Evolutionary conservation across 1,140 invertebrate species (phyloP).

Genomic region (Tetramorium parvispinum): DNA sequence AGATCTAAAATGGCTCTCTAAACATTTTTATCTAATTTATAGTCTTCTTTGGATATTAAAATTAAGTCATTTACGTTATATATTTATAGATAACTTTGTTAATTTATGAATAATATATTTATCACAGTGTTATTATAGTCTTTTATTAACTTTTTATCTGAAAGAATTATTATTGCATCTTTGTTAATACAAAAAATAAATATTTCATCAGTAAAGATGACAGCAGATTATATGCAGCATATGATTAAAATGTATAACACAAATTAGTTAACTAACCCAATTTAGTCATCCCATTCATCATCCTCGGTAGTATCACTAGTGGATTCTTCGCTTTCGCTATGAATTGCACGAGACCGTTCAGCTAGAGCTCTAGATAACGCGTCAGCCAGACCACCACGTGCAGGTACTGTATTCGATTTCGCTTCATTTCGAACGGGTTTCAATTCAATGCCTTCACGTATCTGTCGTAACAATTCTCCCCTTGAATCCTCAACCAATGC

Average conservation of each 20-base stretch:
- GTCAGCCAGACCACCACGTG: conserved; percentile 89
- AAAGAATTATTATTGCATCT: conserved; percentile 38
- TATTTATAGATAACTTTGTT: conserved; percentile 66
- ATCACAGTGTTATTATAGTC: conserved; percentile 72
- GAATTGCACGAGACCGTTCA: conserved; percentile 90
- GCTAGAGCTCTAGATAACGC: conserved; percentile 92
- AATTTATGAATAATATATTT: conserved; percentile 70
- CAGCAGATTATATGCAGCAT: not conserved
- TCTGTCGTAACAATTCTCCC: conserved; percentile 87
- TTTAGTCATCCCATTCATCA: conserved; percentile 90
- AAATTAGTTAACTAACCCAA: conserved; percentile 38
- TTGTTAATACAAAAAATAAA: conserved; percentile 44
- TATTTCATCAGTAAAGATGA: not conserved
- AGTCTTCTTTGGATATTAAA: conserved; percentile 69
- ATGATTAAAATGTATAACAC: not conserved
- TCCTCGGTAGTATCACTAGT: conserved; percentile 87
- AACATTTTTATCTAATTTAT: conserved; percentile 67
- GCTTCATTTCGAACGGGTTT: conserved; percentile 86
- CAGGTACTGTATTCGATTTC: conserved; percentile 86
- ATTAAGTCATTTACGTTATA: conserved; percentile 66
- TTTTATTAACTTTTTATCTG: conserved; percentile 63
- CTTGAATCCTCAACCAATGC: conserved; percentile 83
- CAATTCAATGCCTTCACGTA: conserved; percentile 90
- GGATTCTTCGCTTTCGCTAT: conserved; percentile 88
- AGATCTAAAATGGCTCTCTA: conserved; percentile 31